Base-by-base conservation (phyloP, 2,113 vertebrate genomes). In the Tragelaphus strepsiceros region DNA sequence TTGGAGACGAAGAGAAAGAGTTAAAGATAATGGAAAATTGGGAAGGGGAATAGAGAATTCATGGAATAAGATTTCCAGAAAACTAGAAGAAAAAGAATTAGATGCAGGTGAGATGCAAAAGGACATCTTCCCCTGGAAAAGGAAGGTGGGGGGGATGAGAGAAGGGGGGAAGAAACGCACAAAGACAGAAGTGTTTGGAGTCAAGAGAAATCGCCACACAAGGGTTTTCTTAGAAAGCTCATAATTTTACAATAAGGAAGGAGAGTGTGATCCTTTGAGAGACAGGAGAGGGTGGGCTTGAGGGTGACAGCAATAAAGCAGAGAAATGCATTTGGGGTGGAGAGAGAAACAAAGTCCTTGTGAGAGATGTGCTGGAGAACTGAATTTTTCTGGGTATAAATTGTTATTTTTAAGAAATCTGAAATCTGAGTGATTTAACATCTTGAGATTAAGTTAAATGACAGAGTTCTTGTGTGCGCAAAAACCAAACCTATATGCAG, bases 81-180 rank as follows among this genome's bases (percentile, higher is more conserved):
- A 43, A n/a, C 19, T 21, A 26, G 77, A 84, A 43, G 19, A 21
- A 16, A 83, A 84, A 85, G 11, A 84, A 64, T 53, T 51, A 51
- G 46, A 88, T 91, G 64, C 49, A 74, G 43, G 28, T 35, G 82
- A 93, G 53, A 96, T 19, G 5, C 17, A n/a, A 94, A 46, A 30
- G 3, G 58, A 17, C 3, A 28, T 74, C n/a, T 56, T 93, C 7
- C 16, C 46, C 16, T 17, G 51, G 56, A 14, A 51, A 82, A 53
- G 10, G 11, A 28, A 1, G 1, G 32, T 24, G 19, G 39, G 11
- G 9, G 24, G 58, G 0, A 11, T 21, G n/a, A 19, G n/a, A 6
- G 21, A 21, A 22, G n/a, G 0, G n/a, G 67, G 35, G 7, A n/a
- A 53, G 49, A n/a, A 88, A 74, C 0, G 0, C 2, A 35, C 21